Base-by-base conservation (phyloP, 2,797 vertebrate genomes). In the Crax fasciolata region DNA sequence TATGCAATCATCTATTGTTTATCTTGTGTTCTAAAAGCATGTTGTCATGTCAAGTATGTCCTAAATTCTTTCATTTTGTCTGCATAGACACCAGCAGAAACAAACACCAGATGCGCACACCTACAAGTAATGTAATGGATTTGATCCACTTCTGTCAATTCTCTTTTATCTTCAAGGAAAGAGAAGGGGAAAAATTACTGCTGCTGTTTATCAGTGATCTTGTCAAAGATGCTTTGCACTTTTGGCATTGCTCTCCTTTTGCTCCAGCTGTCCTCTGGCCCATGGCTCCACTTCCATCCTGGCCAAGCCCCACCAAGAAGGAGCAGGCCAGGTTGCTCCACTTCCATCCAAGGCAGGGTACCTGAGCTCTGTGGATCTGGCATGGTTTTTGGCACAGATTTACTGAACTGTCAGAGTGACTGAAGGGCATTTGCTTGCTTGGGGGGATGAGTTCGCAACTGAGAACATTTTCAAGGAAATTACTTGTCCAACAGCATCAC, bases 1-100 rank as follows among this genome's bases (percentile, higher is more conserved):
- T 48, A 8, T 79, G 76, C 57, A 84, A 86, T 92, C 85, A 93
- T 63, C 79, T 76, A 27, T 46, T 96, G 92, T 93, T 96, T 95
- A 85, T 88, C 55, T 85, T 19, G 38, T 81, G 70, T 55, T 80
- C 68, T 85, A 27, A 58, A 92, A 84, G 72, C 32, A 35, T 46
- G 70, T 88, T 82, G 85, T 76, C 65, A 41, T 84, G 85, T 90
- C 66, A 94, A 78, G 81, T 78, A 27, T 73, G 71, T 38, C 87
- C 90, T 89, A 74, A 92, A 92, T 90, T 70, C 55, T 92, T 93
- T 80, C 30, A 58, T 77, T 94, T 83, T 71, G 58, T 94, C 70
- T 85, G 75, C 43, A 44, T 24, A 77, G 71, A 71, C 2, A 5
- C 57, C 86, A 89, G 63, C 8, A 7, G 75, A 93, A 93, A 89